Evolutionary conservation across 1,140 invertebrate species (phyloP).

Genomic region (Caenorhabditis remanei): DNA sequence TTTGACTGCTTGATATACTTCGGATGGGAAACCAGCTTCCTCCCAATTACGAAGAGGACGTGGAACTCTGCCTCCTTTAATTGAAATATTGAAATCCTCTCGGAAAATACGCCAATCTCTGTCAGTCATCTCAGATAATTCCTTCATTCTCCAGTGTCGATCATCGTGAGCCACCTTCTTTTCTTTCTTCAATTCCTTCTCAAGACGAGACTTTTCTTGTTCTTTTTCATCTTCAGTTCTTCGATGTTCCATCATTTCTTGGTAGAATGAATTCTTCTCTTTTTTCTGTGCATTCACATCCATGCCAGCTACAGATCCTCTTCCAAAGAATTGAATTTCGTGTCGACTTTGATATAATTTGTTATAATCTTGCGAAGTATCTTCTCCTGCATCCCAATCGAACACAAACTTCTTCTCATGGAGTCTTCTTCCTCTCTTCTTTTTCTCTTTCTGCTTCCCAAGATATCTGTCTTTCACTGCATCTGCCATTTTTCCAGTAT

Average conservation of each 20-base stretch:
- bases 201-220: conserved; percentile 84
- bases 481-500: conserved; percentile 70
- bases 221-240: conserved; percentile 96
- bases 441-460: conserved; percentile 93
- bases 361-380: conserved; percentile 98
- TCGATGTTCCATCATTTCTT: conserved; percentile 92
- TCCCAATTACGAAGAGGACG: conserved; percentile 95
- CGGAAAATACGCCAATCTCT: conserved; percentile 99
- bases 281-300: conserved; percentile 91
- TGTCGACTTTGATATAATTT: conserved; percentile 94
- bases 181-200: conserved; percentile 69
- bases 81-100: conserved; percentile 98
- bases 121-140: conserved; percentile 94
- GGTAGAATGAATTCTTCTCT: conserved; percentile 97
- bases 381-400: conserved; percentile 99
- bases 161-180: conserved; percentile 97
- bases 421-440: conserved; percentile 85
- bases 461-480: conserved; percentile 83
- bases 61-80: conserved; percentile 95
- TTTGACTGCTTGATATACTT: conserved; percentile 82
- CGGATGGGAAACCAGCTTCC: conserved; percentile 90
- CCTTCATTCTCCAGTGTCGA: conserved; percentile 97
- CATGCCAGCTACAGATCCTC: conserved; percentile 96
- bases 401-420: conserved; percentile 99
- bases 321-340: conserved; percentile 91